phyloP scores from a whole-genome alignment of 2,888 invertebrate genomes.

The Drosophila pegasa region DNA sequence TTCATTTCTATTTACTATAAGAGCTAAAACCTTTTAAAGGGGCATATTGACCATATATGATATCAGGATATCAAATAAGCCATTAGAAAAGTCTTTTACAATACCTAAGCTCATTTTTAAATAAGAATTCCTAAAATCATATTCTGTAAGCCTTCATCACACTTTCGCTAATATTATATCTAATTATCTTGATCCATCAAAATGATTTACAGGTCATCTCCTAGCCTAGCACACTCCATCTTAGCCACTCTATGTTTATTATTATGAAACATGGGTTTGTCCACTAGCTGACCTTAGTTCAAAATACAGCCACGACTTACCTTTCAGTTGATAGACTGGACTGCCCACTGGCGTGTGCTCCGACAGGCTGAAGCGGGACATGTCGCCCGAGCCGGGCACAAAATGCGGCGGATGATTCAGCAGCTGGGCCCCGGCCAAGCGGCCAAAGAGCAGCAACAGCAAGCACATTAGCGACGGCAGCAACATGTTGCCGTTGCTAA shows the following conservation, averaged over 20 bases:
- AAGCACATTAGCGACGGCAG: constrained; percentile 50
- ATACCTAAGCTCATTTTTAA: not conserved
- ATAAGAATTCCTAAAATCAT: too few species aligned
- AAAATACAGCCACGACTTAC: constrained; percentile 82
- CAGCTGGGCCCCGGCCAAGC: constrained; percentile 84
- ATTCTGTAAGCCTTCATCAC: too few species aligned
- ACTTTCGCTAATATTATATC: too few species aligned
- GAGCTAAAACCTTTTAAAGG: not conserved
- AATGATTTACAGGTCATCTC: not conserved
- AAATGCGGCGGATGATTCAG: constrained; percentile 91
- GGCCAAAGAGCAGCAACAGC: constrained; percentile 37
- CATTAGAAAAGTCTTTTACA: too few species aligned
- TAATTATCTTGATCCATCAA: not conserved
- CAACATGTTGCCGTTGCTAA: constrained; percentile 72
- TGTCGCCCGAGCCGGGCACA: constrained; percentile 90
- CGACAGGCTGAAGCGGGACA: constrained; percentile 90
- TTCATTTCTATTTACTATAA: not conserved
- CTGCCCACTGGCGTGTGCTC: constrained; percentile 91
- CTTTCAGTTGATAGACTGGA: constrained; percentile 91
- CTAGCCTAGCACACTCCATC: not conserved
- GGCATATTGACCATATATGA: too few species aligned
- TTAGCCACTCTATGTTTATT: not conserved
- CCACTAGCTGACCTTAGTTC: constrained; percentile 34
- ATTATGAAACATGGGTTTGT: constrained; percentile 41
- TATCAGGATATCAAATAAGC: not conserved